Evolutionary conservation across 2,797 vertebrate genomes (phyloP).

Genomic region (Bovichtus diacanthus): DNA sequence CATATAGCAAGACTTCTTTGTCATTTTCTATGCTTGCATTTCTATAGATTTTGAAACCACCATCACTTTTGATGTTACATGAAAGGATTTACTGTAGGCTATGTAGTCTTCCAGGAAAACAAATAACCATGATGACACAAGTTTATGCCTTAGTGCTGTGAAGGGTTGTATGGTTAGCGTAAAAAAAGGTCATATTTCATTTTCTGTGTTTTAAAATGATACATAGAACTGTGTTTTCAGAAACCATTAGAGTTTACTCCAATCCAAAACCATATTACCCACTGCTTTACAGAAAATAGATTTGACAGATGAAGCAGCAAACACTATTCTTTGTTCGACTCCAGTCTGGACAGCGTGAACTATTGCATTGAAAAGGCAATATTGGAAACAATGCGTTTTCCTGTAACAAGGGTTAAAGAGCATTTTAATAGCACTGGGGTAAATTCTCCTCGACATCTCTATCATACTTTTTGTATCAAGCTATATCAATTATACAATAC

Average conservation of each 20-base stretch:
- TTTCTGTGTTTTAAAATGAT: slow-evolving; percentile 11
- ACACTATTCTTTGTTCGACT: neutral
- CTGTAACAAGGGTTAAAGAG: neutral
- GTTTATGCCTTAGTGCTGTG: neutral
- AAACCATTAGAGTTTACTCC: neutral
- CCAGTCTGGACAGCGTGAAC: neutral
- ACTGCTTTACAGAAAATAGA: neutral
- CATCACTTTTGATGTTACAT: slow-evolving; percentile 22
- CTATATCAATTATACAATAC: neutral
- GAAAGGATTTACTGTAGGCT: slow-evolving; percentile 4
- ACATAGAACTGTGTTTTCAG: neutral
- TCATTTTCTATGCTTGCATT: neutral
- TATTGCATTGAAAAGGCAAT: neutral
- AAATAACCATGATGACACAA: neutral
- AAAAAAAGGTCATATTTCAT: slow-evolving; percentile 13
- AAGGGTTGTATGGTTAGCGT: slow-evolving; percentile 4
- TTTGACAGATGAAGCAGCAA: neutral
- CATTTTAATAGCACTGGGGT: neutral
- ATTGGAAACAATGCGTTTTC: neutral
- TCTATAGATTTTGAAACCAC: neutral
- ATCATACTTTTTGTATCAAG: neutral
- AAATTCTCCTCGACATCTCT: neutral
- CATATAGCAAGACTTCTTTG: neutral
- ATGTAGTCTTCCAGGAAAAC: neutral
- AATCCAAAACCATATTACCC: neutral